Base-by-base conservation (phyloP, 2,113 vertebrate species). In the Ageneiosus marmoratus region DNA sequence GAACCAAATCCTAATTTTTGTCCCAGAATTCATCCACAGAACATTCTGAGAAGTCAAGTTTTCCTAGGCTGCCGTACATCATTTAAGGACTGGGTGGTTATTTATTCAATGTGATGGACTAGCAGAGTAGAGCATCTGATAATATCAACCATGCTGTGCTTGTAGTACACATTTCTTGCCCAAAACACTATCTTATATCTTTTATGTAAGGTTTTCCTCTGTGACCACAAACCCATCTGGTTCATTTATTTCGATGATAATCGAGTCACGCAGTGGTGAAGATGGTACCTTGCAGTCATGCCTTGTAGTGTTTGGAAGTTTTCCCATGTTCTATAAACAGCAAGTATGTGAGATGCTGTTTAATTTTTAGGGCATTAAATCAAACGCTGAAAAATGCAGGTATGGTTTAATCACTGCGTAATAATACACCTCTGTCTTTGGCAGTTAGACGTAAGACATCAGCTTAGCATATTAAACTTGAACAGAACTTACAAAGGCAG, bases 251-350 rank as follows among this genome's bases (percentile, higher is more conserved):
- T 75, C 62, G 65, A 50, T 65, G 79, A 84, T 86, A 84, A 84
- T 84, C 20, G 24, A 46, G 50, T 72, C 46, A 77, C 50, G 8
- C 82, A 78, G 87, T 77, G 87, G 76, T 67, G 65, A 50, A 72
- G 41, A 77, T 51, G 82, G 65, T 84, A 85, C 84, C 83, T 29
- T 63, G 53, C 32, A 85, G 16, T 29, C 76, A 81, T 85, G 89
- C 90, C 91, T 90, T 91, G 72, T 89, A 53, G 80, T 81, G 69
- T 88, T 85, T 56, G 82, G 89, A 87, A 83, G 87, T 78, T 77
- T 88, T 86, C 44, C 87, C 85, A 46, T 74, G 83, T 78, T 90
- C 91, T 92, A 92, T 4, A 87, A 86, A 92, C 84, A 69, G 87
- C 86, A 92, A 90, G 85, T 85, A 86, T 41, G 87, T 20, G 34